These are phyloP conservation scores for Aurelia aurita DNA, from an alignment of 30 jellyfish, hydroid and myxozoan genomes.

Conservation along the genomic window DNA sequence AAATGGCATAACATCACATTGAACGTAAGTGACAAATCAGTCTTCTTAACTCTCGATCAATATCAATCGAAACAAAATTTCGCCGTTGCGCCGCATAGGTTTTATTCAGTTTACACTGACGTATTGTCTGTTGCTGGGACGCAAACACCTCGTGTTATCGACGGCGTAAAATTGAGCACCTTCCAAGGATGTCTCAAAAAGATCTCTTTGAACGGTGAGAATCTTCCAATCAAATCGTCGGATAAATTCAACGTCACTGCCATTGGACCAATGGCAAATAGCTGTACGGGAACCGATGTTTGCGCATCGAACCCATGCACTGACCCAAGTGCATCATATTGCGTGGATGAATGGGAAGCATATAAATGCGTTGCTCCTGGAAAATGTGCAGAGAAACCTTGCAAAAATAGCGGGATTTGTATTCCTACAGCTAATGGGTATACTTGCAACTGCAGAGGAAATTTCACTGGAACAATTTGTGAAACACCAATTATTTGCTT, in stretches of 20 bases:
- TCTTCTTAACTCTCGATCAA: constrained; percentile 53
- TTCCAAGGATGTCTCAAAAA: constrained; percentile 75
- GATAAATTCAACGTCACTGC: constrained; percentile 60
- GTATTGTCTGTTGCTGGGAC: constrained; percentile 63
- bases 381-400: constrained; percentile 50
- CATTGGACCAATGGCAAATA: constrained; percentile 15
- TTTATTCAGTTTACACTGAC: constrained; percentile 40
- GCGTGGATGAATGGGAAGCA: constrained; percentile 78
- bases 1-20: constrained; percentile 75
- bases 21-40: constrained; percentile 57
- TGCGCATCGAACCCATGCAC: constrained; percentile 81
- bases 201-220: constrained; percentile 60
- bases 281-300: constrained; percentile 74
- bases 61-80: constrained; percentile 48
- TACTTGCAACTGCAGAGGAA: constrained; percentile 70
- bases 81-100: constrained; percentile 58
- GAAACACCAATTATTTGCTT: constrained; percentile 70
- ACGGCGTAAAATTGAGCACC: constrained; percentile 9
- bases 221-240: constrained; percentile 40
- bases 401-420: constrained; percentile 72
- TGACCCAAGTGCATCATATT: constrained; percentile 46
- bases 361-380: constrained; percentile 81
- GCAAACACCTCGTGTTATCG: constrained; percentile 2
- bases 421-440: constrained; percentile 36
- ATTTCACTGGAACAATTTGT: constrained; percentile 67